Evolutionary conservation across 2,888 invertebrate species (phyloP), one percentile per base, ranked within the genome.

Genomic region (Megalurothrips usitatus): DNA sequence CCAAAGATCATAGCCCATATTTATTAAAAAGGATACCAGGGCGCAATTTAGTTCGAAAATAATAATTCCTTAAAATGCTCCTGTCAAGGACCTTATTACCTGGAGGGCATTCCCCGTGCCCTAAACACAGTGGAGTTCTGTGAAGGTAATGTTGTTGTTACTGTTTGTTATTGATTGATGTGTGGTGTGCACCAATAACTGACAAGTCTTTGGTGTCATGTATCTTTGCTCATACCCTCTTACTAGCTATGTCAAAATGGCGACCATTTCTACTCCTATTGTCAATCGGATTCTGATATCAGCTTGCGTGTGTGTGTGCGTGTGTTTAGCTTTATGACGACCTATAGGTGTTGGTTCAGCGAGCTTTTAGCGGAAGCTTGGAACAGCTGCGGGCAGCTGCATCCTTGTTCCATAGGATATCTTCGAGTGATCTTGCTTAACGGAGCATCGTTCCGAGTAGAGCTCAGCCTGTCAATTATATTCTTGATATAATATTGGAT

Each of bases 381-480:
- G 68, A 26, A 26, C 68, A 23, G 68, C 68, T 75, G 68, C 68
- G 68, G 68, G 68, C 68, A 75, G 68, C 68, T 75, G 68, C 2
- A 26, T 26, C 68, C 26, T 26, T 9, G 58, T 43, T 43, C 34
- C 34, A 43, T 43, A 43, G 58, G 19, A 19, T 58, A 19, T 58
- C 58, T 58, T 58, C 58, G 58, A 58, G 58, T 58, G 58, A 58
- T 58, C 58, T 19, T 58, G 58, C 58, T 58, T 58, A 19, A 43
- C 34, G 58, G 58, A 58, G 17, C 58, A 6, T 58, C n/a, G 58
- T 58, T 58, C n/a, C 58, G 6, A 19, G 58, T 58, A 75, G 68
- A 58, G 58, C 58, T 75, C 17, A 17, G 68, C 68, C 68, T 23
- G 68, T 75, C 68, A 75, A 75, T 75, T 75, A 75, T 75, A 75